These are phyloP conservation scores for Crypturellus tataupa DNA, from an alignment of 2,797 vertebrate species.

Conservation along the genomic window DNA sequence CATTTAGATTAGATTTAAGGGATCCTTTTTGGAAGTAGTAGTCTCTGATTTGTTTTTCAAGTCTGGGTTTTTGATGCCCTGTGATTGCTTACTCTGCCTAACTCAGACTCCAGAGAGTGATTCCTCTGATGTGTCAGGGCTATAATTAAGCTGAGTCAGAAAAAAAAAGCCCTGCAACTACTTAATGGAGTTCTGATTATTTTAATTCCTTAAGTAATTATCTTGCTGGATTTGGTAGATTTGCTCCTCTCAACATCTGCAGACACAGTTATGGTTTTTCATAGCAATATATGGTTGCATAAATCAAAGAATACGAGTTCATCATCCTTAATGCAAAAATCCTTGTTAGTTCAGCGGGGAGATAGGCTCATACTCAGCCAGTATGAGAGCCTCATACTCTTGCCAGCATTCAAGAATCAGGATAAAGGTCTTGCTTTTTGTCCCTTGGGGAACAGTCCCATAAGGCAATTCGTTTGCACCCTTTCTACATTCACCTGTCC, in stretches of 20 bases:
- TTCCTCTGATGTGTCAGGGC: conserved; percentile 9
- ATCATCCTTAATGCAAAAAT: not conserved
- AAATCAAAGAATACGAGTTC: not conserved
- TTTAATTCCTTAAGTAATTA: conserved; percentile 25
- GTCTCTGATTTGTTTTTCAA: not conserved
- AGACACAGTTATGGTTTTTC: not conserved
- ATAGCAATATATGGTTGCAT: not conserved
- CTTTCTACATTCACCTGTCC: not conserved
- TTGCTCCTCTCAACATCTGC: not conserved
- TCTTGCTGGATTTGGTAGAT: conserved; percentile 15
- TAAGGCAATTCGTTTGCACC: not conserved
- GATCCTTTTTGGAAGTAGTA: not conserved
- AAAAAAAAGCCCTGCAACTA: conserved; percentile 11
- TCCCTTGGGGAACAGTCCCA: not conserved
- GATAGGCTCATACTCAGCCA: not conserved
- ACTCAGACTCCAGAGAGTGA: not conserved
- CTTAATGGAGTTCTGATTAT: conserved; percentile 36
- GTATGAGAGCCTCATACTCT: fast-evolving
- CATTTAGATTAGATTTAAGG: not conserved
- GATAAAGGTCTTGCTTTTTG: not conserved
- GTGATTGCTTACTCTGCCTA: not conserved
- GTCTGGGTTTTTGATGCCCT: not conserved
- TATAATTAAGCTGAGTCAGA: conserved; percentile 42
- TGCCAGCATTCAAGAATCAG: not conserved
- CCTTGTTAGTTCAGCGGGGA: not conserved